These are phyloP conservation scores for Stegodyphus mimosarum DNA, from an alignment of 1,140 invertebrate genomes.

Conservation along the genomic window DNA sequence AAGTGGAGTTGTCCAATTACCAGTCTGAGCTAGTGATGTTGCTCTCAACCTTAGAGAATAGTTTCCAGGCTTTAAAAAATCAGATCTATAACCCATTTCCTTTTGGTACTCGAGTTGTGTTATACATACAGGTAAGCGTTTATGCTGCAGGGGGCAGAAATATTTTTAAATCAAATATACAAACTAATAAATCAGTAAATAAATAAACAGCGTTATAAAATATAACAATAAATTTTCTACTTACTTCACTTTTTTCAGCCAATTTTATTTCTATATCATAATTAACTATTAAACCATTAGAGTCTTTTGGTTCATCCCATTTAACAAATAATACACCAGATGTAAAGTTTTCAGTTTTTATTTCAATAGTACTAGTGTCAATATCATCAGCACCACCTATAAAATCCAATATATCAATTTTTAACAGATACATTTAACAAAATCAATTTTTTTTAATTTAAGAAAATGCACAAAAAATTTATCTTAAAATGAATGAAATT, in stretches of 20 bases:
- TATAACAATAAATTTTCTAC: background rate
- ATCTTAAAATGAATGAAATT: too few species aligned
- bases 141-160: conserved; percentile 37
- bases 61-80: conserved; percentile 80
- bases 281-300: conserved; percentile 86
- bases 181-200: background rate
- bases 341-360: conserved; percentile 66
- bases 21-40: conserved; percentile 81
- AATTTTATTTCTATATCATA: conserved; percentile 81
- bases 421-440: too few species aligned
- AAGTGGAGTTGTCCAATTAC: conserved; percentile 75
- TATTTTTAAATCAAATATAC: background rate
- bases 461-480: too few species aligned
- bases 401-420: background rate
- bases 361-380: conserved; percentile 37
- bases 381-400: conserved; percentile 62
- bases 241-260: conserved; percentile 24
- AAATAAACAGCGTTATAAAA: background rate
- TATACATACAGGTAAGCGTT: conserved; percentile 72
- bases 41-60: conserved; percentile 84
- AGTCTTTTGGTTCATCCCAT: conserved; percentile 83
- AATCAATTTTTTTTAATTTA: too few species aligned
- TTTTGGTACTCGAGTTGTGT: conserved; percentile 70
- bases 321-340: conserved; percentile 68
- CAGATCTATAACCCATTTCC: conserved; percentile 66